Evolutionary conservation across 2,888 invertebrate genomes (phyloP).

Genomic region (Habroteleia sp.): DNA sequence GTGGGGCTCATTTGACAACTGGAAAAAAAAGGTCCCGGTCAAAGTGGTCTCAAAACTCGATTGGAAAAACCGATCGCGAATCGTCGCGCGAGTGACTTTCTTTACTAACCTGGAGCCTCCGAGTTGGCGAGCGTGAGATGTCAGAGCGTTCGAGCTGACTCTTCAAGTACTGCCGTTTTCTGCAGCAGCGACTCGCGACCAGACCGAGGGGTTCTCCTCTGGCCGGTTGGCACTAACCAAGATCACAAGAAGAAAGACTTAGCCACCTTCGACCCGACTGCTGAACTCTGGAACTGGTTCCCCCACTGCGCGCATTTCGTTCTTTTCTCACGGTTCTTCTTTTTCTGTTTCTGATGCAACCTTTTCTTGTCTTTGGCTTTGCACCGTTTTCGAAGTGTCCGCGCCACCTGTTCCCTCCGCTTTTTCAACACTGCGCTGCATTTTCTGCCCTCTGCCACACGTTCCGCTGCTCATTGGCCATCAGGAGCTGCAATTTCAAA

Average conservation of each 20-base stretch:
- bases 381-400: conserved; percentile 25
- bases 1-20: background rate
- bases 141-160: conserved; percentile 52
- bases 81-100: conserved; percentile 44
- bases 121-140: conserved; percentile 50
- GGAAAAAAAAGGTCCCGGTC: too few species aligned
- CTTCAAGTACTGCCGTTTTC: conserved; percentile 63
- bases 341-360: conserved; percentile 58
- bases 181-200: conserved; percentile 45
- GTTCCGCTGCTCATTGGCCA: too few species aligned
- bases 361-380: conserved; percentile 37
- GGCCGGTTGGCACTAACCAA: conserved; percentile 64
- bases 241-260: conserved; percentile 63
- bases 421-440: too few species aligned
- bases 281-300: conserved; percentile 66
- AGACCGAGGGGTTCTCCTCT: conserved; percentile 62
- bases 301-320: conserved; percentile 54
- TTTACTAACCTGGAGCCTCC: conserved; percentile 56
- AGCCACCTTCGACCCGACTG: conserved; percentile 66
- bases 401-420: conserved; percentile 39
- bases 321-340: conserved; percentile 59
- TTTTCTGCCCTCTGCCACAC: too few species aligned
- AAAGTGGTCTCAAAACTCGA: too few species aligned
- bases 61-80: too few species aligned
- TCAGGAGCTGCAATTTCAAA: too few species aligned